phyloP scores from a whole-genome alignment of 2,113 vertebrate species.

The Columba livia region DNA sequence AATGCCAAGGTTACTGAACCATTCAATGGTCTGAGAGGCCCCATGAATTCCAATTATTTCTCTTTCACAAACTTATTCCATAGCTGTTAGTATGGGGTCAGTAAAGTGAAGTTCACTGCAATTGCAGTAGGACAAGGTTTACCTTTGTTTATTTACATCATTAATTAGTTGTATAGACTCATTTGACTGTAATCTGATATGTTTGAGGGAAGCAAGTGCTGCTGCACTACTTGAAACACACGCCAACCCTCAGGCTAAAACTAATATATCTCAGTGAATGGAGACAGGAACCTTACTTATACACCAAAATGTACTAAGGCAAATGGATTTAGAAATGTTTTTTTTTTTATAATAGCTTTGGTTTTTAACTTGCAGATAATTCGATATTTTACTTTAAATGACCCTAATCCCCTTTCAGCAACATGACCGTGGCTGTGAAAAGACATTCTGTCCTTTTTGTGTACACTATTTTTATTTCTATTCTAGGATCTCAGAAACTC shows the following conservation, averaged over 20 bases:
- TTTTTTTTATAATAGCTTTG: not conserved
- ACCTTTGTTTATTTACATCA: not conserved
- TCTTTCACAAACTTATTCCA: not conserved
- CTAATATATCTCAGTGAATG: not conserved
- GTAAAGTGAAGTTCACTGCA: not conserved
- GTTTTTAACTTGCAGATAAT: not conserved
- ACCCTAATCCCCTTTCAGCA: accelerated
- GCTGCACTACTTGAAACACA: not conserved
- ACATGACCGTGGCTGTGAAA: not conserved
- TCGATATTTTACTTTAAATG: not conserved
- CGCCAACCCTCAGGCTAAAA: not conserved
- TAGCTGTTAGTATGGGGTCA: not conserved
- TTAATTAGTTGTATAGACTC: not conserved
- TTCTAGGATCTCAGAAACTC: not conserved
- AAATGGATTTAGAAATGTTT: not conserved
- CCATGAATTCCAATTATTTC: not conserved
- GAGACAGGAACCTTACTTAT: not conserved
- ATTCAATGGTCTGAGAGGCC: not conserved
- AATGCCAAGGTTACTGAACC: conserved; percentile 9
- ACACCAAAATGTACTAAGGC: not conserved
- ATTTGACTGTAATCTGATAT: not conserved
- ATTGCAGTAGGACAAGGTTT: not conserved
- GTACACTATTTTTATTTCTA: not conserved
- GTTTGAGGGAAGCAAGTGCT: not conserved
- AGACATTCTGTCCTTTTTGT: not conserved